Base-by-base conservation (phyloP, 2,113 vertebrate genomes). In the Pongo abelii region DNA sequence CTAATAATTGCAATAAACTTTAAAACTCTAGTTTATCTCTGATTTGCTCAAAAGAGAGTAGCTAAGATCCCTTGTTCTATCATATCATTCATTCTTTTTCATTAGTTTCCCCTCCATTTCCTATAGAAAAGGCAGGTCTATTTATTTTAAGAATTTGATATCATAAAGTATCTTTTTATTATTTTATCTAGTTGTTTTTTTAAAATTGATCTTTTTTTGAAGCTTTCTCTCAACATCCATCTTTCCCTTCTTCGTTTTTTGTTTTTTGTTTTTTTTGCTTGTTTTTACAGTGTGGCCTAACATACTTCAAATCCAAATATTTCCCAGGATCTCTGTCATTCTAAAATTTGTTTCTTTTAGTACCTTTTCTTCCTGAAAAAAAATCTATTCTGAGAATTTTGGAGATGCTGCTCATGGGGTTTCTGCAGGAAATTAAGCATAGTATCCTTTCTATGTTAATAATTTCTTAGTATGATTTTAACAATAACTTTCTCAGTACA, bases 221-320 rank as follows among this genome's bases (percentile, higher is more conserved):
- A 48, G 30, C 27, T 48, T 94, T 69, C 46, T 48, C 64, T 91
- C 16, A 61, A 86, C 14, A 79, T 3, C n/a, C 20, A 8, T 74
- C 43, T 48, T 70, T 48, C 16, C 35, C n/a, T 30, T 32, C 43
- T 61, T 72, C 1, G 3, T 14, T 57, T 43, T 17, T 52, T 87
- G 38, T 43, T 43, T 43, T 22, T 59, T 10, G 2, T 57, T 57
- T 57, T 57, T 12, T 30, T 64, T 30, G 12, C 61, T 64, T 30
- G 77, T n/a, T 52, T 55, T 46, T 48, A 67, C 27, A 84, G 22
- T 30, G 35, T 69, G 52, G 30, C 11, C 30, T 77, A 43, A 78
- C 30, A 83, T 74, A 90, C 46, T 79, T 94, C 38, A 91, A 93
- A 94, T 90, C 23, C 72, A 83, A 94, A 72, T 57, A 93, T 93